Conservation (phyloP, 2,113 vertebrate species). For the Hyla sarda region DNA sequence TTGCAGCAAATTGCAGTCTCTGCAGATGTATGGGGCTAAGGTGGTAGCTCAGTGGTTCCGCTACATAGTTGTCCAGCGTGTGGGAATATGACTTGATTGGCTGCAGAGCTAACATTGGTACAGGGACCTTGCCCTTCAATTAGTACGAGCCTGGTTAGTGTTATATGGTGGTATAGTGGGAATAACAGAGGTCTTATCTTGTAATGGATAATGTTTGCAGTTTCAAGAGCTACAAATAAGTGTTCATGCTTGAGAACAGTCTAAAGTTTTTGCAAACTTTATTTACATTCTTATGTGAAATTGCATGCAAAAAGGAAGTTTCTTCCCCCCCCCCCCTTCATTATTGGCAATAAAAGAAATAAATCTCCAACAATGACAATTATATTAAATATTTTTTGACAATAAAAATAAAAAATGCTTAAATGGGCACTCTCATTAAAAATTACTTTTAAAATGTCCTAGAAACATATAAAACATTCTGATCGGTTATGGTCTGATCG, state of each 20-base stretch:
- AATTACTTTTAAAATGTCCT: too few relatives aligned
- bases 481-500: too few relatives aligned
- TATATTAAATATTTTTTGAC: background rate
- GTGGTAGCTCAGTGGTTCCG: constrained; percentile 44
- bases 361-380: background rate
- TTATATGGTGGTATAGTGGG: constrained; percentile 51
- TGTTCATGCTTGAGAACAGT: background rate
- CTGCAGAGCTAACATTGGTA: constrained; percentile 52
- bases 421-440: too few relatives aligned
- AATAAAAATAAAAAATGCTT: background rate
- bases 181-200: constrained; percentile 53
- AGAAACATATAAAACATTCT: too few relatives aligned
- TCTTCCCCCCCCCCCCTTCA: background rate
- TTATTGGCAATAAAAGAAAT: background rate
- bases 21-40: constrained; percentile 50
- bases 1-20: constrained; percentile 31
- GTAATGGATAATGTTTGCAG: constrained; percentile 48
- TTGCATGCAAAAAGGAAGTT: background rate
- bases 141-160: constrained; percentile 58
- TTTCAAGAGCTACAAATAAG: background rate
- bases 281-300: background rate
- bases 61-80: background rate
- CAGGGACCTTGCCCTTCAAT: constrained; percentile 50
- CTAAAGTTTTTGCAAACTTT: background rate
- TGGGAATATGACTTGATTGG: constrained; percentile 46